Evolutionary conservation across 1,140 invertebrate species (phyloP), one percentile per base, ranked within the genome.

Genomic region (Drosophila biarmipes): DNA sequence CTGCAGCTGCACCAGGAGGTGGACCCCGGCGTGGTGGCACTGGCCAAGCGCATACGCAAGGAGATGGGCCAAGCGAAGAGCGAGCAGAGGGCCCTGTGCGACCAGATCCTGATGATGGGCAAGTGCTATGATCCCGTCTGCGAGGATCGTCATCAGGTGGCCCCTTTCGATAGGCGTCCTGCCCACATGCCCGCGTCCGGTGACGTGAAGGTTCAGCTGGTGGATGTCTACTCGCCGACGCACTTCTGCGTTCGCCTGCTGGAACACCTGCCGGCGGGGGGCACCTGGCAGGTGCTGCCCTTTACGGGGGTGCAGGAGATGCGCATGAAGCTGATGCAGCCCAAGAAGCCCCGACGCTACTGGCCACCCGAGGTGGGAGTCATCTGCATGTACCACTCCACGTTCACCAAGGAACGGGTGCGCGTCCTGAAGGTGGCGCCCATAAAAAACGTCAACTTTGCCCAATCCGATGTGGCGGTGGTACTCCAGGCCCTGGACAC

Each of bases 241-340:
- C 82, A 86, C 21, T 76, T 75, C 12, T 78, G 78, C 17, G 82
- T 82, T 0, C 61, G 55, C 6, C 6, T 86, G 2, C 10, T 63
- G n/a, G 82, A 87, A 34, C 62, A 87, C 12, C 24, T 72, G 31
- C 57, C 57, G 2, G 24, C 19, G 0, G 38, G 40, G 0, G 37
- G 58, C 4, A 49, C 8, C 6, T 86, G 81, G 81, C 14, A 53
- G 7, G 0, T 1, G 0, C 7, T 63, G 2, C 6, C 37, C 0
- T 15, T n/a, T 0, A 8, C 15, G 4, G 4, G 37, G 0, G 11
- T 38, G 4, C 5, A 77, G 4, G 46, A 86, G 0, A 19, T 85
- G 11, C 29, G 24, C 3, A 12, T 64, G 4, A 61, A 81, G 15
- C 4, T 78, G 4, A 14, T 77, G 14, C 38, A 45, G 29, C 24